Conservation (phyloP, 2,888 invertebrate genomes). For the Mythimna impura region DNA sequence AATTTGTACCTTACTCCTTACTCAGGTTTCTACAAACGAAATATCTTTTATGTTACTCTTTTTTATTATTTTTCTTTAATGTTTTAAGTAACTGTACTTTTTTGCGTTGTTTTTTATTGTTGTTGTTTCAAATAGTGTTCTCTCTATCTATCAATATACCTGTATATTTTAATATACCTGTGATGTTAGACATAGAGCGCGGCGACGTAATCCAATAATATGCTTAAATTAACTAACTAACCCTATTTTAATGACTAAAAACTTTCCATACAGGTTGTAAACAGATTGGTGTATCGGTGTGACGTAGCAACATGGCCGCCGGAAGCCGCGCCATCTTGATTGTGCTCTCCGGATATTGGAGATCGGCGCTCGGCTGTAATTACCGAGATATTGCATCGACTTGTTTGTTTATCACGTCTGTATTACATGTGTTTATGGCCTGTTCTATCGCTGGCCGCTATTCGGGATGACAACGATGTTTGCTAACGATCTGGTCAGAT, state of each 20-base stretch:
- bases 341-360: conserved; percentile 78
- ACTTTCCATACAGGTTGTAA: conserved; percentile 48
- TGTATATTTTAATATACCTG: too few species aligned
- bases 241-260: conserved; percentile 18
- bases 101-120: too few species aligned
- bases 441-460: conserved; percentile 1
- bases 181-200: too few species aligned
- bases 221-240: not conserved
- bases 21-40: too few species aligned
- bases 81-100: too few species aligned
- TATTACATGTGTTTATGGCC: conserved; percentile 30
- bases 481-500: not conserved
- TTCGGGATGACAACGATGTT: conserved; percentile 12
- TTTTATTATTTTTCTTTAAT: too few species aligned
- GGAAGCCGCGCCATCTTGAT: conserved; percentile 86
- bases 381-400: conserved; percentile 74
- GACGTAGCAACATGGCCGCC: conserved; percentile 72
- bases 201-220: not conserved
- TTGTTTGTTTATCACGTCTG: conserved; percentile 69
- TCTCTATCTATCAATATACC: too few species aligned
- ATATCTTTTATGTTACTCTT: too few species aligned
- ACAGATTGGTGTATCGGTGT: conserved; percentile 62
- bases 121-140: too few species aligned
- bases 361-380: conserved; percentile 74
- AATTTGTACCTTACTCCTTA: too few species aligned